A percentile compares a stretch with the other conserved stretches of the same genome.
phyloP scores from a whole-genome alignment of 2,888 invertebrate genomes.

The Chaetogeoica ovagalla region DNA sequence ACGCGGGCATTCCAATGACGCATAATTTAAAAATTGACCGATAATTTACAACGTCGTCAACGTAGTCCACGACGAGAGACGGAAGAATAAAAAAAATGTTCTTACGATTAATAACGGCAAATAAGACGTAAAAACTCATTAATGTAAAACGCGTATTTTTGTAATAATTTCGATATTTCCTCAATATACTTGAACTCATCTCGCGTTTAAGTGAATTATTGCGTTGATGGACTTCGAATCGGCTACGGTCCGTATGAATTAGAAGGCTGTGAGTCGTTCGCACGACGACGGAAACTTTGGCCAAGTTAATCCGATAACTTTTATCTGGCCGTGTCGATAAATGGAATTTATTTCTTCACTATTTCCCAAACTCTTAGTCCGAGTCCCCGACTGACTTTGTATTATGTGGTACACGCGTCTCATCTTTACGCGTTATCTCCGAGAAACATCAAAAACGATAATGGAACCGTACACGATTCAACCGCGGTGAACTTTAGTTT shows the following conservation, averaged over 20 bases:
- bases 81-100: no score
- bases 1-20: no score
- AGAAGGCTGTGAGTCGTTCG: conserved; percentile 20
- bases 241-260: conserved; percentile 29
- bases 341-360: conserved; percentile 36
- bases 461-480: no score
- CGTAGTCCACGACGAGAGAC: no score
- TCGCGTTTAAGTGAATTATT: conserved; percentile 29
- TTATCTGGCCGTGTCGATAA: conserved; percentile 38
- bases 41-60: no score
- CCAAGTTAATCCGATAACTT: conserved; percentile 39
- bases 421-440: no score
- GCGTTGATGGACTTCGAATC: conserved; percentile 24
- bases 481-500: no score
- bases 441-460: no score
- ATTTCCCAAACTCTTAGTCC: conserved; percentile 3
- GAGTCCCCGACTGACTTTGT: not conserved
- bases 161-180: conserved; percentile 23
- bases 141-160: conserved; percentile 1
- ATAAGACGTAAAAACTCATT: no score
- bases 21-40: no score
- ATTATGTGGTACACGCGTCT: no score
- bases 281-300: conserved; percentile 21
- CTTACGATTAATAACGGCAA: no score
- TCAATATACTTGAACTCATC: conserved; percentile 11